Conservation (phyloP, 2,888 invertebrate genomes). For the Phorcus lineatus region DNA sequence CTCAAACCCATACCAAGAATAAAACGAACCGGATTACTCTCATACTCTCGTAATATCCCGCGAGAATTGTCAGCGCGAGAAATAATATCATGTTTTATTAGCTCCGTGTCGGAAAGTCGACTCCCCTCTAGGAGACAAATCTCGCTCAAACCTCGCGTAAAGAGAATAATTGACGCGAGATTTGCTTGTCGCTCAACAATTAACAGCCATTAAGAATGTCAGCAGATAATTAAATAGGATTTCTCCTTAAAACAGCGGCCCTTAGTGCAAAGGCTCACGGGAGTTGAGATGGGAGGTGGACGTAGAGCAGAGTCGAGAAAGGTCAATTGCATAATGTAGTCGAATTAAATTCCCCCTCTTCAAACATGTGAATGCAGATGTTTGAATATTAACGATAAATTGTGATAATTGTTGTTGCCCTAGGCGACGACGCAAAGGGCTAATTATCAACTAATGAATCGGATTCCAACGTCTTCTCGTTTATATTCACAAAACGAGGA, state of each 20-base stretch:
- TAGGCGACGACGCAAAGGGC: neutral
- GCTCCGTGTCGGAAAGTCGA: neutral
- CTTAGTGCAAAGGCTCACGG: neutral
- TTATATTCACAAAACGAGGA: neutral
- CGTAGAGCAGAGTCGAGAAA: neutral
- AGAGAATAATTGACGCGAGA: conserved; percentile 15
- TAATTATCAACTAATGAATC: conserved; percentile 13
- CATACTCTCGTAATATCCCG: neutral
- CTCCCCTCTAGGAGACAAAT: conserved; percentile 1
- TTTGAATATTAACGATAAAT: conserved; percentile 4
- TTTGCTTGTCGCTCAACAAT: conserved; percentile 21
- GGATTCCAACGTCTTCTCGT: neutral
- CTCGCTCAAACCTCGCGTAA: neutral
- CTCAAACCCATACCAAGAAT: neutral
- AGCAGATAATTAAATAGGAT: conserved; percentile 26
- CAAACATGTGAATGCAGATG: conserved; percentile 10
- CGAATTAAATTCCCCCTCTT: conserved; percentile 7
- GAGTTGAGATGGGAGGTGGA: neutral
- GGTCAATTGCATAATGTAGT: conserved; percentile 6
- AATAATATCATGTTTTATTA: conserved; percentile 13
- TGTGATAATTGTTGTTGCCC: conserved; percentile 4
- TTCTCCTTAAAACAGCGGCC: conserved; percentile 14
- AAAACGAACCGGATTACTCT: neutral
- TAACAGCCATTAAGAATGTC: conserved; percentile 26
- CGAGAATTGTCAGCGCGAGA: neutral